These are phyloP conservation scores for Chlorocebus sabaeus DNA, from an alignment of 2,113 vertebrate genomes.

Conservation along the genomic window DNA sequence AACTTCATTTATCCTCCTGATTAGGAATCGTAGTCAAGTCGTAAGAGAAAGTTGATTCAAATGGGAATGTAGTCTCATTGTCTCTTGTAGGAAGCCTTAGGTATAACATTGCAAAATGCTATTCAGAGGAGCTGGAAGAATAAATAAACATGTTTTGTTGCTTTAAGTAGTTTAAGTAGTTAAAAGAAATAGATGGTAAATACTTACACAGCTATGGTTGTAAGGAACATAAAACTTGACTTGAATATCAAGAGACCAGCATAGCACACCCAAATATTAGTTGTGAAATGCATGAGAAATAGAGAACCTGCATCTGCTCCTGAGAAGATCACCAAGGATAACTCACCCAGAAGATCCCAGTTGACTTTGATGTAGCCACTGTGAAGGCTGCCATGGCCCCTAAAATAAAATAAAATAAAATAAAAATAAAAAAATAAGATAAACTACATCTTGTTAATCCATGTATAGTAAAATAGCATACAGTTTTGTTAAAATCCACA, in stretches of 20 bases:
- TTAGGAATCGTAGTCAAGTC: neutral
- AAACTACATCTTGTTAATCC: neutral
- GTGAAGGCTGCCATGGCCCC: constrained; percentile 85
- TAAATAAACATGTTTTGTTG: neutral
- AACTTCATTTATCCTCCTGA: neutral
- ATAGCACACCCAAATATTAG: constrained; percentile 89
- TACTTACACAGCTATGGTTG: constrained; percentile 90
- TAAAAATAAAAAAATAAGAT: neutral
- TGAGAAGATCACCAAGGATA: constrained; percentile 87
- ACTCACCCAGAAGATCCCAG: constrained; percentile 86
- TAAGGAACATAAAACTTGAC: constrained; percentile 88
- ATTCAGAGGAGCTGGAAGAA: neutral
- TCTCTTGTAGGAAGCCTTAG: neutral
- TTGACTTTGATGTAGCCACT: constrained; percentile 82
- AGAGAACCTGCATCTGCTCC: constrained; percentile 81
- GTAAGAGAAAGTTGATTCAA: neutral
- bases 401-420: constrained; percentile 66
- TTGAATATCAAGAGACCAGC: constrained; percentile 85
- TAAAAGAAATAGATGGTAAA: neutral
- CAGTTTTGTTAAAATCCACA: neutral
- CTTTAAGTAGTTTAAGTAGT: neutral
- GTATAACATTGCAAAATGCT: neutral
- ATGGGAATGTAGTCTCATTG: neutral
- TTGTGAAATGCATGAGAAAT: constrained; percentile 84
- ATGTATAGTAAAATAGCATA: neutral